Conservation (phyloP, 2,113 vertebrate species). For the Dryoscopus gambensis region DNA sequence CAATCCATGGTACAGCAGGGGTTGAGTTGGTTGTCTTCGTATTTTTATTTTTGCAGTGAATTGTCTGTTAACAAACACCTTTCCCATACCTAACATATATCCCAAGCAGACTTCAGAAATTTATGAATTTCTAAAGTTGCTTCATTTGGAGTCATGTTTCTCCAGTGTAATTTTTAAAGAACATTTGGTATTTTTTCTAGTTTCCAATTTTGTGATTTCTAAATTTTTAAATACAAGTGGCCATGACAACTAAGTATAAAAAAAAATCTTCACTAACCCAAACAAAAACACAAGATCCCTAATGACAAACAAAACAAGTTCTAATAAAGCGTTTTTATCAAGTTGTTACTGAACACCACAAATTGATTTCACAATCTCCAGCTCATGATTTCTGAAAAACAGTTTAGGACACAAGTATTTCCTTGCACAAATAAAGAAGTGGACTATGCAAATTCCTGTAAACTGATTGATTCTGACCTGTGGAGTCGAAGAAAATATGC, state of each 20-base stretch:
- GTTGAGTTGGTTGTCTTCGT: rapidly evolving
- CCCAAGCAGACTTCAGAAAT: neutral
- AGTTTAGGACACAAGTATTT: neutral
- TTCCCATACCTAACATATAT: neutral
- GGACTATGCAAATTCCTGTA: neutral
- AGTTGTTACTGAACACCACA: neutral
- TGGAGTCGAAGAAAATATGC: neutral
- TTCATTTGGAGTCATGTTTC: neutral
- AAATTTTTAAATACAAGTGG: neutral
- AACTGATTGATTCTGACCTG: neutral
- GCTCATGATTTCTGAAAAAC: neutral
- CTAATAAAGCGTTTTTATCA: neutral
- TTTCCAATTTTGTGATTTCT: neutral
- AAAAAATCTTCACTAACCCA: neutral
- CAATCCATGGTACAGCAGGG: neutral
- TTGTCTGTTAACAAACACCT: neutral
- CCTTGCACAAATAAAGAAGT: neutral
- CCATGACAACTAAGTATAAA: neutral
- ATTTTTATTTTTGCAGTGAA: neutral
- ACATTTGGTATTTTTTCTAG: rapidly evolving
- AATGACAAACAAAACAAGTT: neutral
- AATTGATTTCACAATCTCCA: neutral
- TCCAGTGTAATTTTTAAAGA: neutral
- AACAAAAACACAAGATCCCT: neutral
- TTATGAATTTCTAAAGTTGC: neutral